Evolutionary conservation across 2,888 invertebrate species (phyloP), one percentile per base, ranked within the genome.

Genomic region (Lepidonotus clava): DNA sequence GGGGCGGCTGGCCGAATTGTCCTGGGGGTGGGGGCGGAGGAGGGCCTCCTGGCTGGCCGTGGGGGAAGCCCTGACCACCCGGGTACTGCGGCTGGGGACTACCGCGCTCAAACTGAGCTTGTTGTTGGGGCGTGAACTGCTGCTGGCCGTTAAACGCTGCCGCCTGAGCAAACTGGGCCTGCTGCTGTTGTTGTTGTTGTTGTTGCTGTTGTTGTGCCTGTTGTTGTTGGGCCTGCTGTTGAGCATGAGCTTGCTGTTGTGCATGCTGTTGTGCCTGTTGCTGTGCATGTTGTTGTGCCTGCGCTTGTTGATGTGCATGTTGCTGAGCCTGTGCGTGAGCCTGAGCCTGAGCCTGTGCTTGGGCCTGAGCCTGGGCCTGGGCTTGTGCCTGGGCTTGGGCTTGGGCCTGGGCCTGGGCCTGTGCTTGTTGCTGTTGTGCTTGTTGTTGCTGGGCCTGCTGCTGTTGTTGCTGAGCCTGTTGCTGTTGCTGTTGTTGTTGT

Each of bases 191-290:
- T n/a, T n/a, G n/a, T n/a, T 80, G 51, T 41, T 80, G 28, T 85
- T n/a, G n/a, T 56, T 88, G 87, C 76, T 61, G 86, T 24, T 46
- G 53, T 53, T 87, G 87, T 36, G 86, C 80, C 71, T 88, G 87
- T 84, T 61, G 86, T 24, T 46, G 53, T 53, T 87, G 87, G 36
- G 86, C 80, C 80, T 85, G 86, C 18, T 84, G 84, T 71, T 84
- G 84, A 18, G 8, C 41, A 38, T 40, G 24, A 5, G 32, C 32
- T 28, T 67, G 66, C 36, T 71, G 86, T 53, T 86, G 76, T 2
- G 32, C 34, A 6, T 66, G 76, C 11, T n/a, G n/a, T n/a, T n/a
- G n/a, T n/a, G n/a, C n/a, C n/a, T n/a, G n/a, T n/a, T n/a, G n/a
- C n/a, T n/a, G n/a, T n/a, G 38, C 53, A 11, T 46, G 61, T 21